A percentile compares a stretch with the other conserved stretches of the same genome.
Evolutionary conservation across 2,888 invertebrate genomes (phyloP).

Genomic region (Strigamia transsilvanica): DNA sequence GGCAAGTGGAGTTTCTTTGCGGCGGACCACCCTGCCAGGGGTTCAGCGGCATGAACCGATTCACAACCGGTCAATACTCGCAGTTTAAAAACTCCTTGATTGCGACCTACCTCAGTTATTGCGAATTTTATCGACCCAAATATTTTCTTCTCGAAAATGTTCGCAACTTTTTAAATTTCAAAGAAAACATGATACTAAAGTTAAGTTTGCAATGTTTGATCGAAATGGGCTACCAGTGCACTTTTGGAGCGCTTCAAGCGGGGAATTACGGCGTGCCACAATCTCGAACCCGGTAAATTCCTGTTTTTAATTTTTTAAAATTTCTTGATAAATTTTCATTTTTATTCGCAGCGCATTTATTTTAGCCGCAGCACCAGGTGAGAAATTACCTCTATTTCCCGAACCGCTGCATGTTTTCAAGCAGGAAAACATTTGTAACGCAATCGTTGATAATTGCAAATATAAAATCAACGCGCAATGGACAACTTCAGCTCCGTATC

Average conservation of each 20-base stretch:
- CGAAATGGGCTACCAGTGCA: constrained; percentile 86
- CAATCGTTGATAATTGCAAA: constrained; percentile 71
- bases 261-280: constrained; percentile 87
- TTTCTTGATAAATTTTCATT: not conserved
- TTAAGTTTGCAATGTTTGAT: constrained; percentile 77
- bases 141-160: constrained; percentile 87
- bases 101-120: constrained; percentile 81
- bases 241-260: constrained; percentile 85
- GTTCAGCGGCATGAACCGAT: constrained; percentile 88
- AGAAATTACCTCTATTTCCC: constrained; percentile 77
- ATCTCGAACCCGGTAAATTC: constrained; percentile 72
- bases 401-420: constrained; percentile 82
- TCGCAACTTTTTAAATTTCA: constrained; percentile 84
- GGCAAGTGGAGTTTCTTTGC: constrained; percentile 82
- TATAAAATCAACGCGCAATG: constrained; percentile 69
- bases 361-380: constrained; percentile 82
- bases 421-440: constrained; percentile 71
- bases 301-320: not conserved
- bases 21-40: constrained; percentile 91
- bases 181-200: constrained; percentile 81
- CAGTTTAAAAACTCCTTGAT: constrained; percentile 85
- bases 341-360: constrained; percentile 71
- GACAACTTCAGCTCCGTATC: constrained; percentile 75
- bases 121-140: constrained; percentile 84
- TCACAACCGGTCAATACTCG: constrained; percentile 83